Percentiles rank a stretch among this genome's conserved stretches.
These are phyloP conservation scores for Podotricha telesiphe DNA, from an alignment of 2,888 invertebrate genomes.

Conservation along the genomic window DNA sequence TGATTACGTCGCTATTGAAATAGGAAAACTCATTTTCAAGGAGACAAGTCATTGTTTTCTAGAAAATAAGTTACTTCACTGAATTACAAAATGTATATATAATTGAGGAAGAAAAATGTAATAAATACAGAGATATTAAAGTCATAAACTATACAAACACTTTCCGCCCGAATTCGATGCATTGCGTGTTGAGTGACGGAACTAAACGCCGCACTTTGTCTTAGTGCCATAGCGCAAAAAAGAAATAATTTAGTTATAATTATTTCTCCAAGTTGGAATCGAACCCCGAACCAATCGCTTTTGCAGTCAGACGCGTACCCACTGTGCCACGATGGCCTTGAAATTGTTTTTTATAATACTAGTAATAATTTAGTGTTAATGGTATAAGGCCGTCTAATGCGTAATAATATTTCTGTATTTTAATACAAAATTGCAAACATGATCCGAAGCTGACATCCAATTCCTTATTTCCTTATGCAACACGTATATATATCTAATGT, in stretches of 20 bases:
- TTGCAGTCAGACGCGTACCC: too few species aligned
- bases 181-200: too few species aligned
- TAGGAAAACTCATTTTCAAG: neutral
- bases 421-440: neutral
- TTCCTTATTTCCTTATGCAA: too few species aligned
- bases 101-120: slow-evolving; percentile 3
- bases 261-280: too few species aligned
- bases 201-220: too few species aligned
- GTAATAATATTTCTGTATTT: neutral
- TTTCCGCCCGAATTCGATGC: too few species aligned
- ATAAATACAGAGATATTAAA: neutral
- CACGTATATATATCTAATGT: too few species aligned
- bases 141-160: neutral
- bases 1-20: neutral
- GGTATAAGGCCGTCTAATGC: neutral
- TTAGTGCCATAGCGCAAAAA: too few species aligned
- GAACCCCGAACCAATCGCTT: too few species aligned
- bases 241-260: too few species aligned
- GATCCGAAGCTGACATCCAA: too few species aligned
- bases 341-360: neutral
- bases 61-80: neutral
- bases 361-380: neutral
- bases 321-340: neutral
- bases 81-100: neutral
- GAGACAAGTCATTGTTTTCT: neutral